Conservation (phyloP, 2,888 invertebrate genomes). For the Monoplex corrugatus region DNA sequence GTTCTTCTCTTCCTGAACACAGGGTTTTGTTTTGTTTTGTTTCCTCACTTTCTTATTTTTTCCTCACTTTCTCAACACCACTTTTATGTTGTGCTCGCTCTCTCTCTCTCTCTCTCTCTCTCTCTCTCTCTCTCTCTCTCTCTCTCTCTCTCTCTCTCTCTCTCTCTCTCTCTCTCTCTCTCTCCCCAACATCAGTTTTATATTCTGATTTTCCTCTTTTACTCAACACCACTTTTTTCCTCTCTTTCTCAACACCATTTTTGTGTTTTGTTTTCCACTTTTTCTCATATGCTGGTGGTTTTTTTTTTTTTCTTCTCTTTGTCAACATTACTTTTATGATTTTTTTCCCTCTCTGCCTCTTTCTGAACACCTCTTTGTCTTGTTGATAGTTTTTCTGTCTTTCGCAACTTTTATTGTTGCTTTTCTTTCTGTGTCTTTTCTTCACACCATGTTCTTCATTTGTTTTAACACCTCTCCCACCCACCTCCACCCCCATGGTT, state of each 20-base stretch:
- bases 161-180: background rate
- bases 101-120: slow-evolving; percentile 9
- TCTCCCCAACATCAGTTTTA: background rate
- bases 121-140: background rate
- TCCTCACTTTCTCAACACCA: too few species aligned
- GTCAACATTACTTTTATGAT: background rate
- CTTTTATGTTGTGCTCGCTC: background rate
- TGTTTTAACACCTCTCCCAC: too few species aligned
- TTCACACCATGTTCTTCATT: too few species aligned
- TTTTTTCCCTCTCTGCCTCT: background rate
- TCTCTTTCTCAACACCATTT: background rate
- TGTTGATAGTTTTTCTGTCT: too few species aligned
- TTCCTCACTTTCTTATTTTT: background rate
- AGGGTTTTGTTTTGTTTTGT: background rate
- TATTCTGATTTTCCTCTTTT: background rate
- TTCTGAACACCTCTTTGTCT: too few species aligned
- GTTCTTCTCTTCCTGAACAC: background rate
- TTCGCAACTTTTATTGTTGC: too few species aligned
- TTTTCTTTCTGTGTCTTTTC: too few species aligned
- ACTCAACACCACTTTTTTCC: background rate
- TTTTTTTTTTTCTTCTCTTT: too few species aligned
- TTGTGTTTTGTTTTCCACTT: background rate
- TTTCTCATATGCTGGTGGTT: too few species aligned
- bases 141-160: background rate
- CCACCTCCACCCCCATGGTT: too few species aligned